A percentile compares a stretch with the other conserved stretches of the same genome.
Evolutionary conservation across 2,113 vertebrate genomes (phyloP).

Genomic region (Zapus hudsonius): DNA sequence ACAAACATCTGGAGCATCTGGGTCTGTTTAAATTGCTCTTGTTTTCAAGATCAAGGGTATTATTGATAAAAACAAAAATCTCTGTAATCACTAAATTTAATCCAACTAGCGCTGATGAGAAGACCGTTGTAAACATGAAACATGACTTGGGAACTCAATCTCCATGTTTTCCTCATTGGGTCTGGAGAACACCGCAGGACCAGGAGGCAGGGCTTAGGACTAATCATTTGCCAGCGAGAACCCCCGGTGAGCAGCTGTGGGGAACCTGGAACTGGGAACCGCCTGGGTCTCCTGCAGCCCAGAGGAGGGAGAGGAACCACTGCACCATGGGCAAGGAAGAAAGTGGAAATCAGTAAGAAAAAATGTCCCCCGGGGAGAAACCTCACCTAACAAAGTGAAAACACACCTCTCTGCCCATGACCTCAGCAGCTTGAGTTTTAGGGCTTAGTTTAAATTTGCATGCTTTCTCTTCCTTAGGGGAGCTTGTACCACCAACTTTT

Average conservation of each 20-base stretch:
- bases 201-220: constrained; percentile 16
- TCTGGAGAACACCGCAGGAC: constrained; percentile 39
- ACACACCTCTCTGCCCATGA: not conserved
- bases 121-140: constrained; percentile 81
- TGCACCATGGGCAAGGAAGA: not conserved
- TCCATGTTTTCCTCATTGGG: constrained; percentile 68
- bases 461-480: not conserved
- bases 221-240: constrained; percentile 40
- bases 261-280: not conserved
- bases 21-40: constrained; percentile 85
- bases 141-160: constrained; percentile 80
- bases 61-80: constrained; percentile 86
- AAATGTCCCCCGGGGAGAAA: not conserved
- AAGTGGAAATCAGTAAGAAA: not conserved
- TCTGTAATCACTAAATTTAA: constrained; percentile 87
- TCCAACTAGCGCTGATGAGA: constrained; percentile 84
- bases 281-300: not conserved
- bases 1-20: constrained; percentile 88
- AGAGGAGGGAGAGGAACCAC: not conserved
- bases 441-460: not conserved
- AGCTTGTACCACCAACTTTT: not conserved
- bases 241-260: not conserved
- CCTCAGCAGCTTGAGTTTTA: not conserved
- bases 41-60: constrained; percentile 87
- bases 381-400: not conserved